Base-by-base conservation (phyloP, 2,888 invertebrate genomes). In the Charanyca ferruginea region DNA sequence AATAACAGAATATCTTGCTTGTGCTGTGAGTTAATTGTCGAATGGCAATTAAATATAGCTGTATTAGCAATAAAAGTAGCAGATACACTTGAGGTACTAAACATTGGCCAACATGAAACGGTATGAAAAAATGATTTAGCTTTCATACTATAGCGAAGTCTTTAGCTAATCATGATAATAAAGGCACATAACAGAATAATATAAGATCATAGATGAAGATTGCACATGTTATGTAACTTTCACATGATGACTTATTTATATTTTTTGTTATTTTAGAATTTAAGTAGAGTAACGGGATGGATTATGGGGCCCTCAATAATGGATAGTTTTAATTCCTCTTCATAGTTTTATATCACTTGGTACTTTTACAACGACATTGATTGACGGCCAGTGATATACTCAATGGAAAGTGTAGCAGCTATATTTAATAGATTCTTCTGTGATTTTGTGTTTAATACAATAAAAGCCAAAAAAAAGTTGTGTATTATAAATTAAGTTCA, bases 201-300 rank as follows among this genome's bases (percentile, higher is more conserved):
- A 73, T 89, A 90, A 89, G 87, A 89, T 87, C 86, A 89, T 91
- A 90, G 88, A 89, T 87, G 85, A 87, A 91, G 86, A 91, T 89
- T 89, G 95, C 95, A 95, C 95, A 90, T 95, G 95, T 95, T 95
- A 95, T 88, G 90, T 93, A 94, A 90, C 87, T 87, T 89, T 91
- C 95, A 95, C 95, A 89, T 88, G 77, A 81, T 89, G 87, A 93
- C 89, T 93, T 90, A 93, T 93, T 93, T 95, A 93, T 94, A 92
- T 93, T 91, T 94, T 95, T 91, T 93, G 94, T 94, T 95, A 93
- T 84, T 87, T 85, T 94, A 94, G 94, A 89, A 49, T 59, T 75
- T 94, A 94, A 91, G 90, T 92, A 93, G 90, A 79, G 73, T 82
- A 82, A 74, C 64, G 79, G 66, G 79, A 87, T 90, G 88, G 85